Evolutionary conservation across 2,888 invertebrate genomes (phyloP).

Genomic region (Acanthosepion esculentum): DNA sequence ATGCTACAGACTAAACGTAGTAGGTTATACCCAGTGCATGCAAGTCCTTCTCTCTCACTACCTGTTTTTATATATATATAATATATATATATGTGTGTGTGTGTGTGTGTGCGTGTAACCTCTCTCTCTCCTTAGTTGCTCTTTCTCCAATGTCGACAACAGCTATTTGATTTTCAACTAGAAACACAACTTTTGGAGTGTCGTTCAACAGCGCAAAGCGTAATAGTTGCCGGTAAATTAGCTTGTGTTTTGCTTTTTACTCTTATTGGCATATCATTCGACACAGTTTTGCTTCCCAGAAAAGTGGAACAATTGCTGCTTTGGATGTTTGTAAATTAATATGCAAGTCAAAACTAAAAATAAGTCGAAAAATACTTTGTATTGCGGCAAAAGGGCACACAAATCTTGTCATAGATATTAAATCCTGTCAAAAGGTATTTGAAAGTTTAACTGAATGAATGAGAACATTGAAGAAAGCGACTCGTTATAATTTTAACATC

Average conservation of each 20-base stretch:
- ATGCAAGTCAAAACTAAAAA: background rate
- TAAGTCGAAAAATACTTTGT: background rate
- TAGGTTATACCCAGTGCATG: background rate
- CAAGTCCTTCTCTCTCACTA: background rate
- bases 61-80: background rate
- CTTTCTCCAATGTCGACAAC: background rate
- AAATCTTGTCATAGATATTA: too few relatives aligned
- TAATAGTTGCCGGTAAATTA: background rate
- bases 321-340: background rate
- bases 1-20: background rate
- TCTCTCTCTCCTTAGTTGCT: too few relatives aligned
- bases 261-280: background rate
- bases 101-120: too few relatives aligned
- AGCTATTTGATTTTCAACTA: background rate
- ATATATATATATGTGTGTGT: too few relatives aligned
- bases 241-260: background rate
- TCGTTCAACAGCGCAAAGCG: background rate
- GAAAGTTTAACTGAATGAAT: too few relatives aligned
- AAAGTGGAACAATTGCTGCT: background rate
- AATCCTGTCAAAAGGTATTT: too few relatives aligned
- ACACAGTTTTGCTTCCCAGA: background rate
- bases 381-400: background rate
- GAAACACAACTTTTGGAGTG: background rate
- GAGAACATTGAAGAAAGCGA: too few relatives aligned
- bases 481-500: too few relatives aligned